A percentile compares a stretch with the other conserved stretches of the same genome.
Evolutionary conservation across 2,113 vertebrate species (phyloP).

Genomic region (Mus spicilegus): DNA sequence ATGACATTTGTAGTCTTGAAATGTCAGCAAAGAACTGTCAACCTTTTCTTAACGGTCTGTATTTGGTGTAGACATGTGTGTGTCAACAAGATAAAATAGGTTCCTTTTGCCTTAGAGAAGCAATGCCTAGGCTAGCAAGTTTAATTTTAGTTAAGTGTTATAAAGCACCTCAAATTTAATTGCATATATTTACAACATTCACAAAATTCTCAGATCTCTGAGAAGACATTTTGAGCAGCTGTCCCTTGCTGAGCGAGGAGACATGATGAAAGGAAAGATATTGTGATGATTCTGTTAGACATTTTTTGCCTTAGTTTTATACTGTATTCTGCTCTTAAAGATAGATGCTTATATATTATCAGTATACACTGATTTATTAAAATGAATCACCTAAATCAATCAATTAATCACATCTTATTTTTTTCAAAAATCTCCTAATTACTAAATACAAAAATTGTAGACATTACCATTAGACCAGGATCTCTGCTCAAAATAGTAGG

Average conservation of each 20-base stretch:
- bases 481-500: not conserved
- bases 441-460: not conserved
- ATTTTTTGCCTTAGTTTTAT: not conserved
- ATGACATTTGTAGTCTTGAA: not conserved
- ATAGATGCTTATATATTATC: not conserved
- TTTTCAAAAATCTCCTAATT: not conserved
- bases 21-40: slow-evolving; percentile 36
- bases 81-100: slow-evolving; percentile 61
- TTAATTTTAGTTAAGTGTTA: slow-evolving; percentile 22
- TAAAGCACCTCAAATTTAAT: not conserved
- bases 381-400: not conserved
- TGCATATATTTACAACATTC: not conserved
- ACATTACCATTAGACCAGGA: not conserved
- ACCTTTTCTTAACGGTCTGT: slow-evolving; percentile 56
- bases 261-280: not conserved
- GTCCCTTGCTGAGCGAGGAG: not conserved
- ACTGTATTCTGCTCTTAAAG: not conserved
- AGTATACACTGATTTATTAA: not conserved
- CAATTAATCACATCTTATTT: not conserved
- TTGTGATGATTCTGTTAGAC: not conserved
- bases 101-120: slow-evolving; percentile 26
- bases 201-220: slow-evolving; percentile 1
- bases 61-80: not conserved
- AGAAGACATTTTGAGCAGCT: not conserved
- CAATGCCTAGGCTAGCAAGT: slow-evolving; percentile 1